These are phyloP conservation scores for Ormyrus rosae DNA, from an alignment of 2,888 invertebrate genomes.

Conservation along the genomic window DNA sequence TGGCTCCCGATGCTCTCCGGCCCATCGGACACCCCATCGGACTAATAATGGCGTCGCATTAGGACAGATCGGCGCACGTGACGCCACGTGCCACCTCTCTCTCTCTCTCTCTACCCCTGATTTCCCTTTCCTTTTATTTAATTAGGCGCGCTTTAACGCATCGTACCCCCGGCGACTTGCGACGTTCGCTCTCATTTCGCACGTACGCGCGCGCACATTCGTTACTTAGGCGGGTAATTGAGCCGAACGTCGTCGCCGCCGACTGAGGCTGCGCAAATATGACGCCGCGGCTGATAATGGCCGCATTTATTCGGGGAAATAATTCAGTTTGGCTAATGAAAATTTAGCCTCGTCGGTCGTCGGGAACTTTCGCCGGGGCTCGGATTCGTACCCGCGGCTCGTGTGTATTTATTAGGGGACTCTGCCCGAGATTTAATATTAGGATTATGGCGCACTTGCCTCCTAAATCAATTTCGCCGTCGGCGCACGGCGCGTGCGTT, in stretches of 20 bases:
- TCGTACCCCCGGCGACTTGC: background rate
- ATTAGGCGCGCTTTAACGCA: constrained; percentile 64
- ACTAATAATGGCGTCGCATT: constrained; percentile 64
- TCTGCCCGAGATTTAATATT: no score
- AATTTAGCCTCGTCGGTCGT: background rate
- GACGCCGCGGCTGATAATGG: background rate
- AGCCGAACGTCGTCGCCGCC: constrained; percentile 7
- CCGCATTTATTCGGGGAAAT: background rate
- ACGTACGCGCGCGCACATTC: background rate
- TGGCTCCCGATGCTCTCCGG: background rate
- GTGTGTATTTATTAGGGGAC: no score
- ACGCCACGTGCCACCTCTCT: constrained; percentile 64
- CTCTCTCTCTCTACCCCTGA: constrained; percentile 65
- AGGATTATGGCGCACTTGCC: no score
- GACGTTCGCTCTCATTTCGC: constrained; percentile 1
- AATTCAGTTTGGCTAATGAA: constrained; percentile 26
- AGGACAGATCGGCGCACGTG: constrained; percentile 50
- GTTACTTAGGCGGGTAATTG: constrained; percentile 21
- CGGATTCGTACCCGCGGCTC: no score
- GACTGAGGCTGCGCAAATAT: background rate
- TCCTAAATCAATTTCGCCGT: no score
- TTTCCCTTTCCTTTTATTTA: constrained; percentile 71
- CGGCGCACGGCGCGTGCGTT: no score
- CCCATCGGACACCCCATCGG: constrained; percentile 50
- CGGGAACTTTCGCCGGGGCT: no score